phyloP scores from a whole-genome alignment of 2,113 vertebrate species.

The Vulpes vulpes region DNA sequence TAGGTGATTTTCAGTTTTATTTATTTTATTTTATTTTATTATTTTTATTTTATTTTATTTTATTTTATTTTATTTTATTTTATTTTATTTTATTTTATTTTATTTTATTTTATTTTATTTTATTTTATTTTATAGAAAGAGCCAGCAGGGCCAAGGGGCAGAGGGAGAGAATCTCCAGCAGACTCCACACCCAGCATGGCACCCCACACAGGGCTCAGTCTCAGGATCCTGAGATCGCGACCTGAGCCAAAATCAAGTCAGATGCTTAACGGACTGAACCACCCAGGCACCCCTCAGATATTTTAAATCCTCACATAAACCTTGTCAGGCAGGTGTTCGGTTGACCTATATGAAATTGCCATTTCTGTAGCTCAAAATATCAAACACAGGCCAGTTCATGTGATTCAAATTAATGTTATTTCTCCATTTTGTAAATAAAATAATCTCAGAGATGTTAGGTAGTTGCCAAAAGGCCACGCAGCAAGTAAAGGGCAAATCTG shows the following conservation, averaged over 20 bases:
- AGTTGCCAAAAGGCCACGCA: slow-evolving; percentile 13
- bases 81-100: background rate
- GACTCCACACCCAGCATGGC: background rate
- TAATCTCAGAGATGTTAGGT: background rate
- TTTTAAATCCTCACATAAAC: slow-evolving; percentile 38
- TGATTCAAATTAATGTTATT: background rate
- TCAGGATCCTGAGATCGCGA: background rate
- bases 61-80: background rate
- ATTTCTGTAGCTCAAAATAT: background rate
- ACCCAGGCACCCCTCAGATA: background rate
- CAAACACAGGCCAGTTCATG: background rate
- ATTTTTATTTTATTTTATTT: background rate
- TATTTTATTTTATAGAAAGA: background rate
- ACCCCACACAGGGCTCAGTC: background rate
- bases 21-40: background rate
- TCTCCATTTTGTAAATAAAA: slow-evolving; percentile 17
- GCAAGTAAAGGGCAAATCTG: background rate
- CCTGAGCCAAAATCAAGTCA: background rate
- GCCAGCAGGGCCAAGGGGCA: background rate
- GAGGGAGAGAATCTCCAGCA: background rate
- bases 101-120: background rate
- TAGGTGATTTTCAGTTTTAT: background rate
- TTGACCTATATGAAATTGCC: background rate
- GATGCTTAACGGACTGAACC: background rate
- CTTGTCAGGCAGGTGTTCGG: background rate